Base-by-base conservation (phyloP, 2,888 invertebrate species). In the Herminia tarsipennalis region DNA sequence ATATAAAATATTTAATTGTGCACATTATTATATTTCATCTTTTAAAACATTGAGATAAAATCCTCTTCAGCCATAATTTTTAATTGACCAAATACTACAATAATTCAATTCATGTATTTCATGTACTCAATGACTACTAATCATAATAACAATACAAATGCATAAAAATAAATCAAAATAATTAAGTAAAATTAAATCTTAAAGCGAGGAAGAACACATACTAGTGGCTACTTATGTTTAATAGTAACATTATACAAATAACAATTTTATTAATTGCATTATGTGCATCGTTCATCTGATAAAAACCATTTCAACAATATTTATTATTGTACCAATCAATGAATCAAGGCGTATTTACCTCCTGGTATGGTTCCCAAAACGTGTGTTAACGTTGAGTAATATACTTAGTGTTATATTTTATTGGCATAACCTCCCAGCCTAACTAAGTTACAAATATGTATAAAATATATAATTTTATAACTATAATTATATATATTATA, bases 161-260 rank as follows among this genome's bases (percentile, higher is more conserved):
- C 64, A 44, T 41, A 29, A 9, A 16, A 20, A 40, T 29, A 5
- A n/a, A n/a, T 40, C 36, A 10, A 22, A 33, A 36, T 61, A 62
- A 52, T 58, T 63, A 62, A 59, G 63, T 59, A 63, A 63, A 56
- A 41, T 45, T 36, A 39, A 25, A 42, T 42, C 35, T 46, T 56
- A 61, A 27, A 28, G 28, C 52, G 24, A 58, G 29, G 22, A 57
- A 41, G 45, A 62, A 62, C 53, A 61, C 51, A 36, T 51, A 51
- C 36, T 55, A 25, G 33, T 41, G 24, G 17, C n/a, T n/a, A n/a
- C n/a, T n/a, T n/a, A n/a, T n/a, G n/a, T 18, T 9, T 18, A 36
- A 36, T 27, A 24, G 4, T 10, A 12, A 21, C 6, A 12, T 35
- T 18, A 10, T 10, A 25, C 24, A 25, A 27, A n/a, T 27, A 27